These are phyloP conservation scores for Mormyrus iriodes DNA, from an alignment of 2,113 vertebrate species.

Conservation along the genomic window DNA sequence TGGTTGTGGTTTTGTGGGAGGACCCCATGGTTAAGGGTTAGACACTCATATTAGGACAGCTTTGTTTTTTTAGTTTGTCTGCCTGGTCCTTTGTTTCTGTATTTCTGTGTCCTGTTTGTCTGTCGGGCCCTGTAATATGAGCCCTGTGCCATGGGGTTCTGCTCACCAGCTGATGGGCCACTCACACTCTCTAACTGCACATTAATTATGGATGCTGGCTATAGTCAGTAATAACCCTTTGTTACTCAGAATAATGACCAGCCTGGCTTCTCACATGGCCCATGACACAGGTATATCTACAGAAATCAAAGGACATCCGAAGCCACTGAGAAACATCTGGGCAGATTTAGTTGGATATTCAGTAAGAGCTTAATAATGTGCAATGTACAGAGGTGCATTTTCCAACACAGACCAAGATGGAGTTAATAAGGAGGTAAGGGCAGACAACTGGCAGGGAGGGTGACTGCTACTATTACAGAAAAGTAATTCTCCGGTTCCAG, in stretches of 20 bases:
- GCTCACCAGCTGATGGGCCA: neutral
- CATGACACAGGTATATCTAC: neutral
- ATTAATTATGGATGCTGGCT: neutral
- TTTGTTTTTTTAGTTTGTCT: neutral
- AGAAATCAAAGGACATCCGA: neutral
- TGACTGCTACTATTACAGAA: neutral
- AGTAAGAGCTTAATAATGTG: neutral
- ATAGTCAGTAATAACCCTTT: neutral
- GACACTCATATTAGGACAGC: neutral
- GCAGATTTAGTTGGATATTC: neutral
- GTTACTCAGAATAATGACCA: neutral
- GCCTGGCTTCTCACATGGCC: neutral
- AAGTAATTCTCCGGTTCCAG: neutral
- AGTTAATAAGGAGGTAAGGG: neutral
- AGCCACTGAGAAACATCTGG: neutral
- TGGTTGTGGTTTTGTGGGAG: neutral
- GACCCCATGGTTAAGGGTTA: neutral
- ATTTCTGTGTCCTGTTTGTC: too few relatives aligned
- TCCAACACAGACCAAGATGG: neutral
- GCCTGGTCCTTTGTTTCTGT: too few relatives aligned
- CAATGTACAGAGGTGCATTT: neutral
- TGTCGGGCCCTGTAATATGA: neutral
- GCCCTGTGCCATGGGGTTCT: neutral
- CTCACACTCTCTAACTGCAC: neutral
- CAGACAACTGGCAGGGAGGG: neutral